Base-by-base conservation (phyloP, 35 echinoderm and acorn worm species). In the Eucidaris tribuloides region DNA sequence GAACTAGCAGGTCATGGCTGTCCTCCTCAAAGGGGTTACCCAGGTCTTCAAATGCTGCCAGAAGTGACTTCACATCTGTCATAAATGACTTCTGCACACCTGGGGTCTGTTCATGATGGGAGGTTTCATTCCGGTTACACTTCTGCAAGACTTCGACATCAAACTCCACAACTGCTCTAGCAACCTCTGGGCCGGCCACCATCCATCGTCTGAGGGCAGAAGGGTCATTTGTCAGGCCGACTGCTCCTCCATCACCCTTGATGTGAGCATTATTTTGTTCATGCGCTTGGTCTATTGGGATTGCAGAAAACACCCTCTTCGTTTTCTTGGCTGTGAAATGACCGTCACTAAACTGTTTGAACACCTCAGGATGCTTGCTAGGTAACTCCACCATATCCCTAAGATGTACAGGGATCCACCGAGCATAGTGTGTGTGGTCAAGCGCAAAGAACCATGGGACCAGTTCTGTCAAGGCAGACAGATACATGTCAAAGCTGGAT, bases 231-330 rank as follows among this genome's bases (percentile, higher is more conserved):
- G 90, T 93, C 19, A 93, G 52, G 1, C 90, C 60, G 36, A 54
- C 57, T 25, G 80, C 80, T 41, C 90, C 84, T 71, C 90, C 84
- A 60, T 13, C 22, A 20, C 90, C 90, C 27, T 93, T 88, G 4
- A 88, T 56, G 1, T 57, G 19, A n/a, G 85, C 80, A 68, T 94
- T 89, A 71, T 79, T 84, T 62, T 94, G 91, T 40, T 94, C 81
- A 59, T 94, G 85, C n/a, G 43, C 29, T 45, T 94, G 86, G 43
- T 94, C 92, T 38, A 82, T 66, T 83, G 86, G 70, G 40, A 85
- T 94, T 20, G 78, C 59, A 50, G 86, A 94, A 46, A 94, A 89
- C 29, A 71, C 80, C 17, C 58, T 65, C 45, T n/a, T 43, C n/a
- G 79, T 68, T 30, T 88, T 83, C 23, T 93, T 17, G 15, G 82